Base-by-base conservation (phyloP, 2,797 vertebrate genomes). In the Podarcis siculus region DNA sequence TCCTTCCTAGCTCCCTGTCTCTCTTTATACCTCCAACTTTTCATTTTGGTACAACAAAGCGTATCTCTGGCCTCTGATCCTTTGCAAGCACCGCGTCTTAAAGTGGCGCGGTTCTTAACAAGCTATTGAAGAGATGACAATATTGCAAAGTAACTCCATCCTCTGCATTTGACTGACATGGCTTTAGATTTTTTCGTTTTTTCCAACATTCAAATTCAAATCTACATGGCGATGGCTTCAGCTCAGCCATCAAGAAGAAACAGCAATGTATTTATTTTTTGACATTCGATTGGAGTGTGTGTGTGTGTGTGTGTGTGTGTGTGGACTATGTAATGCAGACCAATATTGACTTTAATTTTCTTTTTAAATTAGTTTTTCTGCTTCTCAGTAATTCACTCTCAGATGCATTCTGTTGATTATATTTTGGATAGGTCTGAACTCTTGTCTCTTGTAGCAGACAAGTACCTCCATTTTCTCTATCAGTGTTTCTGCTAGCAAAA, bases 321-420 rank as follows among this genome's bases (percentile, higher is more conserved):
- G 27, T 35, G 83, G 39, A 35, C 75, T 95, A 90, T 27, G 13
- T 80, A 78, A 92, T 90, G 91, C 64, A 82, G 67, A 76, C 17
- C 83, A 91, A 87, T 78, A 95, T 90, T 87, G 85, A 87, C 85
- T 89, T 95, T 93, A 69, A 90, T 83, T 82, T 89, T 86, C 79
- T 90, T 86, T 73, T 89, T 19, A 87, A 93, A 93, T 90, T 0
- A 92, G 17, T 69, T 93, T 89, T 93, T 78, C 90, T 61, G 27
- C 1, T 1, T 87, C 82, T 95, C 77, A 78, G 77, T 86, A 89
- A 87, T 89, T 93, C 83, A 92, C 89, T 64, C 64, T 32, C 15
- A 0, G 39, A 72, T 21, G 27, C 69, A 86, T 49, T 42, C 32
- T 78, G 78, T 37, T 86, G 45, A 81, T 87, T 35, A 42, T 88